Evolutionary conservation across 2,797 vertebrate genomes (phyloP), one percentile per base, ranked within the genome.

Genomic region (Sebastiscus tertius): DNA sequence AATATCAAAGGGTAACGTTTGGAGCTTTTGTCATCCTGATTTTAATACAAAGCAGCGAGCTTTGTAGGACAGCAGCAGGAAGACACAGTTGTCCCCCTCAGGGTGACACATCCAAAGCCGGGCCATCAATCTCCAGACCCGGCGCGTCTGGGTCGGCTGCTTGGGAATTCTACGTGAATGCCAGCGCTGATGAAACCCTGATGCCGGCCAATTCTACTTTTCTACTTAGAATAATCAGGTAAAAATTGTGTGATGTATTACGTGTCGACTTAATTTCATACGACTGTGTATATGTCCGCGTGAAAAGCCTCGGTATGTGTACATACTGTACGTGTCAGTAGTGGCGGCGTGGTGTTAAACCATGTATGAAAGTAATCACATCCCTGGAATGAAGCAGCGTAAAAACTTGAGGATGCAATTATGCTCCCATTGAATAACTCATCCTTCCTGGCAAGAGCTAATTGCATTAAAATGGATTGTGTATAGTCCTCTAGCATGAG

Each of bases 391-490:
- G 90, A 93, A 92, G 88, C 86, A 88, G 84, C 88, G 91, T 91
- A 93, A 93, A 95, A 95, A 93, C 91, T 93, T 91, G 90, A 93
- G 92, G 94, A 95, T 85, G 93, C 94, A 95, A 95, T 96, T 96
- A 95, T 93, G 90, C 90, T 91, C 91, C 92, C 89, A 92, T 94
- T 95, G 94, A 95, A 96, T 95, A 94, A 95, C 92, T 95, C 94
- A 94, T 95, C 94, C 89, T 95, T 91, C 89, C 92, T 92, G 94
- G 94, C 93, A 94, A 85, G 81, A 92, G 94, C 93, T 95, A 96
- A 96, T 94, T 94, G 93, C 93, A 95, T 95, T 96, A 94, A 96
- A 96, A 96, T 94, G 93, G 94, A 95, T 92, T 87, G 91, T 91
- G 93, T 95, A 94, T 86, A 89, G 92, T 91, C 87, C 85, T 92